Percentiles rank a stretch among this genome's conserved stretches.
These are phyloP conservation scores for Furnarius figulus DNA, from an alignment of 2,113 vertebrate genomes.

Conservation along the genomic window DNA sequence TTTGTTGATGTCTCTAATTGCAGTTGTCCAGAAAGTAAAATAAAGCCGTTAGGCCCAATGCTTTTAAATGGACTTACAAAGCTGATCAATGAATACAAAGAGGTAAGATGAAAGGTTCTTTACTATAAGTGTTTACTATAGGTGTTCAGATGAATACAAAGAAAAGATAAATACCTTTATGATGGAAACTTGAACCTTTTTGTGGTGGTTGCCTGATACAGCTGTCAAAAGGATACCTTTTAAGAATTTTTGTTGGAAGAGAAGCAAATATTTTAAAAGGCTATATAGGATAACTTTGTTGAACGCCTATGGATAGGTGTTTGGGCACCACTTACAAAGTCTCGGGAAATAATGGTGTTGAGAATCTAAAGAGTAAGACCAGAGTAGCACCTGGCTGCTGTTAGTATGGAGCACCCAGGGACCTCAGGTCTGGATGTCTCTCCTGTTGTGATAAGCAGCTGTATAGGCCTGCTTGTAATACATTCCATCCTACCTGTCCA, in stretches of 20 bases:
- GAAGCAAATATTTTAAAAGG: not conserved
- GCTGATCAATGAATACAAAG: conserved; percentile 97
- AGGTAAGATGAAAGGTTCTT: conserved; percentile 80
- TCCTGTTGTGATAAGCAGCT: not conserved
- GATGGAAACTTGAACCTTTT: not conserved
- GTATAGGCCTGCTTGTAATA: not conserved
- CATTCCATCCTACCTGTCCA: not conserved
- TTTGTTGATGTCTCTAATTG: conserved; percentile 33
- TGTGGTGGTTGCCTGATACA: not conserved
- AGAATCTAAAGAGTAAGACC: not conserved
- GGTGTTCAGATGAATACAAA: not conserved
- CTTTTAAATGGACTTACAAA: conserved; percentile 98
- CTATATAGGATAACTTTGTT: not conserved
- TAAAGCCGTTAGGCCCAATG: conserved; percentile 96
- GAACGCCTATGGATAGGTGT: not conserved
- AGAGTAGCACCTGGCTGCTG: not conserved
- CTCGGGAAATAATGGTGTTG: not conserved
- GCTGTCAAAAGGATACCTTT: not conserved
- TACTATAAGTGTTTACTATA: too few species aligned
- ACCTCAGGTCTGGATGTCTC: not conserved
- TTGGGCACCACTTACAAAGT: not conserved
- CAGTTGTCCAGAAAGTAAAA: conserved; percentile 95
- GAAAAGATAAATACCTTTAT: not conserved
- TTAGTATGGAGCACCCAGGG: not conserved
- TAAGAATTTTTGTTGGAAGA: not conserved